These are phyloP conservation scores for Empis stercorea DNA, from an alignment of 2,888 invertebrate species.

Conservation along the genomic window DNA sequence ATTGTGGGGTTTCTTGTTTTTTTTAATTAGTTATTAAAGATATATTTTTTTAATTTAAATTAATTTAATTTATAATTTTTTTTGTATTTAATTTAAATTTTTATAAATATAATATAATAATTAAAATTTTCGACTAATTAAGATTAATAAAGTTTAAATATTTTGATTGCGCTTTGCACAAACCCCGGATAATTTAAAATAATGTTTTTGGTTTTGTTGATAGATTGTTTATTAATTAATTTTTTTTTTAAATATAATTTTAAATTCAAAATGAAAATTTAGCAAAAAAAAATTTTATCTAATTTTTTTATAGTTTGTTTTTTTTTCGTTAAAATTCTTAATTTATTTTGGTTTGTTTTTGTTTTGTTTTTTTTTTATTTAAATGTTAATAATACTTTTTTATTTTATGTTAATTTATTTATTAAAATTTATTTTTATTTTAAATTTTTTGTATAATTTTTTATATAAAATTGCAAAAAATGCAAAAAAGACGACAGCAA, in stretches of 20 bases:
- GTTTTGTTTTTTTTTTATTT: constrained; percentile 8
- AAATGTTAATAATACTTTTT: constrained; percentile 5
- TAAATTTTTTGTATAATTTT: constrained; percentile 14
- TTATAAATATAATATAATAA: neutral
- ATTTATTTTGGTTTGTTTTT: constrained; percentile 8
- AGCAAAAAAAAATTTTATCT: neutral
- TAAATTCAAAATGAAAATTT: too few relatives aligned
- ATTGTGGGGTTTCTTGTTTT: constrained; percentile 18
- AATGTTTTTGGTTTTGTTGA: constrained; percentile 9
- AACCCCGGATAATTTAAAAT: constrained; percentile 21
- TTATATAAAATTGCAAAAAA: constrained; percentile 37
- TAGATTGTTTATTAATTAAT: constrained; percentile 13
- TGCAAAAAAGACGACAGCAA: constrained; percentile 34
- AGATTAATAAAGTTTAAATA: constrained; percentile 13
- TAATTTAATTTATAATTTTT: neutral
- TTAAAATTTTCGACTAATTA: constrained; percentile 6
- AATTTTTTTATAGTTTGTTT: constrained; percentile 2
- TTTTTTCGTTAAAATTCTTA: constrained; percentile 3
- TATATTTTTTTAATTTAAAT: neutral
- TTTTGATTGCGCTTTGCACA: constrained; percentile 36
- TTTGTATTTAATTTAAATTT: neutral
- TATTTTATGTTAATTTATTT: constrained; percentile 9
- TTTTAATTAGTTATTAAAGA: constrained; percentile 12
- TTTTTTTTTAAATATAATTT: constrained; percentile 1
- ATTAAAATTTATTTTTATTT: constrained; percentile 14